phyloP scores from a whole-genome alignment of 1,140 invertebrate genomes.

The Pseudomyrmex dendroicus region DNA sequence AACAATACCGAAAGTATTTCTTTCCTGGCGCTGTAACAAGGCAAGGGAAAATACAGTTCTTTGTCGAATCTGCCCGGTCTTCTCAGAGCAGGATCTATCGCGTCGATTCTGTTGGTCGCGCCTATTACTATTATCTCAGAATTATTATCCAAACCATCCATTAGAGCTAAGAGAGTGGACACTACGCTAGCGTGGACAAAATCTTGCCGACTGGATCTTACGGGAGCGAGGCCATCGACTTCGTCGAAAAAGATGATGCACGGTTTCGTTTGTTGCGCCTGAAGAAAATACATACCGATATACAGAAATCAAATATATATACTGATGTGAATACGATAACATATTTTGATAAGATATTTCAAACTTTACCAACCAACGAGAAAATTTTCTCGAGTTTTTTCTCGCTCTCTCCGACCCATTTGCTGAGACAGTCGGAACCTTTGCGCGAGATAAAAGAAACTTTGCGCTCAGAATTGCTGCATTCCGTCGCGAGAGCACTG shows the following conservation, averaged over 20 bases:
- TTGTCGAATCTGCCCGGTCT: constrained; percentile 89
- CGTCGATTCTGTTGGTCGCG: constrained; percentile 90
- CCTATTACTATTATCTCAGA: constrained; percentile 90
- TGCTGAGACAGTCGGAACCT: constrained; percentile 86
- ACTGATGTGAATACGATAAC: too few relatives aligned
- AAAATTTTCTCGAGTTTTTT: constrained; percentile 85
- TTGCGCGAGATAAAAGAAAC: constrained; percentile 86
- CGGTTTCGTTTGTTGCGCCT: constrained; percentile 89
- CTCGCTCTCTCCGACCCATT: constrained; percentile 86
- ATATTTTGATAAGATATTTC: background rate
- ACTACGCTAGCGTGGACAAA: constrained; percentile 88
- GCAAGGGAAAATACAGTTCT: constrained; percentile 84
- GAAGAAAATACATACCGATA: constrained; percentile 51
- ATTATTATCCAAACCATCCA: constrained; percentile 89
- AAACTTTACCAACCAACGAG: constrained; percentile 47
- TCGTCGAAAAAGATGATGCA: constrained; percentile 92
- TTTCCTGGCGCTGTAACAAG: constrained; percentile 81
- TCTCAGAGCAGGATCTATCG: constrained; percentile 90
- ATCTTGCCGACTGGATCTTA: constrained; percentile 88
- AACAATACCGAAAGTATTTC: constrained; percentile 86
- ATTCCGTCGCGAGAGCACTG: constrained; percentile 85
- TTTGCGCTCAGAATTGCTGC: constrained; percentile 84
- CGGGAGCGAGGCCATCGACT: constrained; percentile 90
- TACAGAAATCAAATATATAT: background rate
- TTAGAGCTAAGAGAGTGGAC: constrained; percentile 89